phyloP scores from a whole-genome alignment of 2,113 vertebrate species.

The Spermophilus dauricus region DNA sequence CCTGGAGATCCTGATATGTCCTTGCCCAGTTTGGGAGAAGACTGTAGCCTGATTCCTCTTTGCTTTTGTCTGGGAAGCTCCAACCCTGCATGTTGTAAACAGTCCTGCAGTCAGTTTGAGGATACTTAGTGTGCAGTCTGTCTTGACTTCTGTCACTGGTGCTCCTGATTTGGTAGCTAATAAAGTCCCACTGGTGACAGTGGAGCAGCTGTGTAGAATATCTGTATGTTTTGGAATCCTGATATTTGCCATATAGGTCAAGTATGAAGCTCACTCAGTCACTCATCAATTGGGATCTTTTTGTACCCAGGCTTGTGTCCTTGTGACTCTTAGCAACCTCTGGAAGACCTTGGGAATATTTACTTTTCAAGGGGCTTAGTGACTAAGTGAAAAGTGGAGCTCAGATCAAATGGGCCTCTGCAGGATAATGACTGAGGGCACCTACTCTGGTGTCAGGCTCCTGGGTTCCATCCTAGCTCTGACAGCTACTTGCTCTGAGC shows the following conservation, averaged over 20 bases:
- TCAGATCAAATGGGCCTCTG: not conserved
- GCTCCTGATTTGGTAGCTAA: not conserved
- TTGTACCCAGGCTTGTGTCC: not conserved
- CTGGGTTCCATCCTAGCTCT: not conserved
- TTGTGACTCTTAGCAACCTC: not conserved
- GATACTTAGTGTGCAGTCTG: not conserved
- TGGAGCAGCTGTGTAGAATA: not conserved
- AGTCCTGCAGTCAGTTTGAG: not conserved
- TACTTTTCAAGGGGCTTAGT: not conserved
- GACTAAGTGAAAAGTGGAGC: not conserved
- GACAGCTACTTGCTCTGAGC: not conserved
- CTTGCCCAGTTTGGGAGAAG: not conserved
- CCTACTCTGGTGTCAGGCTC: not conserved
- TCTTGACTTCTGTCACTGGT: not conserved
- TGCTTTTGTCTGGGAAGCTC: constrained; percentile 14
- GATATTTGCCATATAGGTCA: not conserved
- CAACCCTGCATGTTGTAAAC: not conserved
- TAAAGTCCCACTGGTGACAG: not conserved
- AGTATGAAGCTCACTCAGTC: not conserved
- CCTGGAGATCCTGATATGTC: not conserved
- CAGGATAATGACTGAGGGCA: not conserved
- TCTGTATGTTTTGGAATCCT: not conserved
- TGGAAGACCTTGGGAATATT: not conserved
- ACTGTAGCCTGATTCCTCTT: not conserved
- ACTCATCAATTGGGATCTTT: not conserved